A percentile compares a stretch with the other conserved stretches of the same genome.
Conservation (phyloP, 2,888 invertebrate species). For the Trileptium ribeirensis region DNA sequence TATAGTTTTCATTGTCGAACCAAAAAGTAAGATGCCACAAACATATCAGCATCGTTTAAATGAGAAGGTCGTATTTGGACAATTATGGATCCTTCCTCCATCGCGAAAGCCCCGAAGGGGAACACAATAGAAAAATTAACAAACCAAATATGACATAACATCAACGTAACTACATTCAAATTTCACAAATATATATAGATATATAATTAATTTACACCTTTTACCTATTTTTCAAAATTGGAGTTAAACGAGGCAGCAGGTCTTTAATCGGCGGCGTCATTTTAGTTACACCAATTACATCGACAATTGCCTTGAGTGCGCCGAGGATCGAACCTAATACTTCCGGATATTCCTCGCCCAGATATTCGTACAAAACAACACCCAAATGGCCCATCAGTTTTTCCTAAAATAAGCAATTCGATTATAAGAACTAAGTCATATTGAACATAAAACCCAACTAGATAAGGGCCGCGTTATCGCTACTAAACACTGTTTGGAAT, state of each 20-base stretch:
- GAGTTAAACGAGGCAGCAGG: slow-evolving; percentile 86
- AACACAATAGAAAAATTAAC: neutral
- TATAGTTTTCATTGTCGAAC: too few relatives aligned
- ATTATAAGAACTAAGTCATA: too few relatives aligned
- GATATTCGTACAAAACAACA: slow-evolving; percentile 93
- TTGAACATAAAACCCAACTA: too few relatives aligned
- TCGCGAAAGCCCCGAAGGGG: too few relatives aligned
- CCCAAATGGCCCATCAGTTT: slow-evolving; percentile 99
- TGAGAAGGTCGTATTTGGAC: too few relatives aligned
- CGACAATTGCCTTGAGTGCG: slow-evolving; percentile 96
- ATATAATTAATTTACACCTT: slow-evolving; percentile 24
- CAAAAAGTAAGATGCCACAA: too few relatives aligned
- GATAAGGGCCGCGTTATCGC: too few relatives aligned
- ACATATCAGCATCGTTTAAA: too few relatives aligned
- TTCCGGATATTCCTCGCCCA: slow-evolving; percentile 99
- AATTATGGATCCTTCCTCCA: too few relatives aligned
- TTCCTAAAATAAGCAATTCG: slow-evolving; percentile 68
- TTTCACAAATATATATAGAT: slow-evolving; percentile 5
- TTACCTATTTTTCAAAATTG: slow-evolving; percentile 89
- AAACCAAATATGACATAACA: slow-evolving; percentile 1
- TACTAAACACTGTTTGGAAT: too few relatives aligned
- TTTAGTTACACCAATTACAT: slow-evolving; percentile 99
- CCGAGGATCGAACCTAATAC: slow-evolving; percentile 95
- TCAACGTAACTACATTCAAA: slow-evolving; percentile 13
- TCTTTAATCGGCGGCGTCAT: slow-evolving; percentile 99